Evolutionary conservation across 64 coral and sea anemone genomes (phyloP).

Genomic region (Trachythela sp.): DNA sequence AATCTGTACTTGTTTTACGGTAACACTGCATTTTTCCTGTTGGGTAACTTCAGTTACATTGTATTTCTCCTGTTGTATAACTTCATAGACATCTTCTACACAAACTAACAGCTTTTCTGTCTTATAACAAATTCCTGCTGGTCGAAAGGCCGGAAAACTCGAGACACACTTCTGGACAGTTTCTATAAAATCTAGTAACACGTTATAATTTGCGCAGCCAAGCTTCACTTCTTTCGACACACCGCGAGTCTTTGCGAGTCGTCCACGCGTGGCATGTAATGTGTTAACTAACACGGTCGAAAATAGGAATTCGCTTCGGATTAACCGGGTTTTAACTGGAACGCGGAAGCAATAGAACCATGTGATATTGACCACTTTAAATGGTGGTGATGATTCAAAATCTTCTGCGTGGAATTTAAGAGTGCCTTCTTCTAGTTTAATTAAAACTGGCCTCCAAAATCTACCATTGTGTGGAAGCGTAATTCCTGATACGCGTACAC

Average conservation of each 20-base stretch:
- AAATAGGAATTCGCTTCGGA: background rate
- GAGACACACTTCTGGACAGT: background rate
- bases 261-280: background rate
- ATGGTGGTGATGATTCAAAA: background rate
- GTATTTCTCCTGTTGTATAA: background rate
- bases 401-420: background rate
- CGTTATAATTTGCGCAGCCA: background rate
- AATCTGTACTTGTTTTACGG: background rate
- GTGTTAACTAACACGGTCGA: background rate
- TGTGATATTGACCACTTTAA: background rate
- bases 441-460: background rate
- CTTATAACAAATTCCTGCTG: background rate
- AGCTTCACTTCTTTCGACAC: background rate
- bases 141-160: background rate
- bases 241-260: background rate
- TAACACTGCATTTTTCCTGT: background rate
- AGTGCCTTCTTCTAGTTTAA: background rate
- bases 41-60: background rate
- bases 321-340: background rate
- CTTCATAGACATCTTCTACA: background rate
- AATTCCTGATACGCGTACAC: background rate
- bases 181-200: background rate
- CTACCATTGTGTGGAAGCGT: background rate
- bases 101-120: background rate
- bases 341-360: background rate